These are phyloP conservation scores for Muscicapa striata DNA, from an alignment of 2,797 vertebrate species.

Conservation along the genomic window DNA sequence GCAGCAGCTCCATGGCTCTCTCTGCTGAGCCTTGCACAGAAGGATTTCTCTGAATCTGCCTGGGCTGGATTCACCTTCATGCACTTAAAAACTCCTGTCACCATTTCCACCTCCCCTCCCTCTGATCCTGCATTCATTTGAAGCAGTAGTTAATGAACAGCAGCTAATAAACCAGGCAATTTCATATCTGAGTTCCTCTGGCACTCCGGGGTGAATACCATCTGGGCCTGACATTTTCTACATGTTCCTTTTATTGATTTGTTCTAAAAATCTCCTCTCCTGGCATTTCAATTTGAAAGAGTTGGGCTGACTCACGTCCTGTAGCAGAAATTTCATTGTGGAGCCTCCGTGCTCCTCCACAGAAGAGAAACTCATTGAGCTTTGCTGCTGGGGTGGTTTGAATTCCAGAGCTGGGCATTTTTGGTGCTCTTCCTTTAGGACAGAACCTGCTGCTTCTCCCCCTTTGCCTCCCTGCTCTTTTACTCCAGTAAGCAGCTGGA, in stretches of 20 bases:
- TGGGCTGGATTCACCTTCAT: not conserved
- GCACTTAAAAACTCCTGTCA: not conserved
- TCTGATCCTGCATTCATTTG: not conserved
- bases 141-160: conserved; percentile 60
- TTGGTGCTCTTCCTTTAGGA: not conserved
- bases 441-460: not conserved
- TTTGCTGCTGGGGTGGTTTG: not conserved
- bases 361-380: not conserved
- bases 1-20: not conserved
- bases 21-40: not conserved
- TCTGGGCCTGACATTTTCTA: conserved; percentile 68
- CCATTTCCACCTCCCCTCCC: not conserved
- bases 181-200: conserved; percentile 61
- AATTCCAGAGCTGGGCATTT: not conserved
- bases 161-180: conserved; percentile 66
- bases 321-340: conserved; percentile 24
- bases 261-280: conserved; percentile 54
- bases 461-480: not conserved
- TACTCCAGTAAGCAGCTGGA: not conserved
- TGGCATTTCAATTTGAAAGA: conserved; percentile 66
- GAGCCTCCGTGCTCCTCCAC: not conserved
- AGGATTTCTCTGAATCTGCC: not conserved
- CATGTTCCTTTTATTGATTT: conserved; percentile 64
- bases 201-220: conserved; percentile 57
- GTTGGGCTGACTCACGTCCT: conserved; percentile 58